Evolutionary conservation across 2,797 vertebrate genomes (phyloP).

Genomic region (Holocentrus rufus): DNA sequence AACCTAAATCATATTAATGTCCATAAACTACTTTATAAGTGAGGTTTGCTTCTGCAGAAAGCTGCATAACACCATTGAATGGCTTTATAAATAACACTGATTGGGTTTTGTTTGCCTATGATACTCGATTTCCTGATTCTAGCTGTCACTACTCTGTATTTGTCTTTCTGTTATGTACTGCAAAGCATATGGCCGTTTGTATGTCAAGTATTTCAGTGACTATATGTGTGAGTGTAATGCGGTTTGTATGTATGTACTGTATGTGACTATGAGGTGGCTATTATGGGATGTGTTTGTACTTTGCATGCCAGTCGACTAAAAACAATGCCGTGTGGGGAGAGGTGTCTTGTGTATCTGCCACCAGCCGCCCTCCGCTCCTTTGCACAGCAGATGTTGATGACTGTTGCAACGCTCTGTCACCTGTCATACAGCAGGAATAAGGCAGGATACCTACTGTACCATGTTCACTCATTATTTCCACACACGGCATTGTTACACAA

Average conservation of each 20-base stretch:
- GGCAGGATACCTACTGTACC: conserved; percentile 11
- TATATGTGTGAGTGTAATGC: conserved; percentile 7
- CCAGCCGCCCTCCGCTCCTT: conserved; percentile 50
- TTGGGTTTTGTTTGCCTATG: not conserved
- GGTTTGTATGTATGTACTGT: conserved; percentile 28
- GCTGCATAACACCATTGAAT: too few relatives aligned
- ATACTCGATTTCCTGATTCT: not conserved
- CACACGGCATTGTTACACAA: conserved; percentile 2
- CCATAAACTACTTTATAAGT: not conserved
- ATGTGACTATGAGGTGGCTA: conserved; percentile 36
- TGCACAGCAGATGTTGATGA: conserved; percentile 64
- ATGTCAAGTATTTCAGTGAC: conserved; percentile 30
- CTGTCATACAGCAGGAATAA: conserved; percentile 51
- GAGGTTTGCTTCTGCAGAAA: not conserved
- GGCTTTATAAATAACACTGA: not conserved
- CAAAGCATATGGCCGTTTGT: not conserved
- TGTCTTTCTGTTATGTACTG: conserved; percentile 1
- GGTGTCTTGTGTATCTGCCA: conserved; percentile 57
- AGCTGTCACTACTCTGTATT: conserved; percentile 2
- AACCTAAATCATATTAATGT: conserved; percentile 7
- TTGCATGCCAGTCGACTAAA: conserved; percentile 43
- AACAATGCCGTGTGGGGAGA: conserved; percentile 60
- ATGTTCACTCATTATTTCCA: not conserved
- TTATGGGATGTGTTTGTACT: conserved; percentile 51
- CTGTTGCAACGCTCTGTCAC: conserved; percentile 60